Percentiles rank a stretch among this genome's conserved stretches.
Conservation (phyloP, 2,113 vertebrate genomes). For the Ranitomeya variabilis region DNA sequence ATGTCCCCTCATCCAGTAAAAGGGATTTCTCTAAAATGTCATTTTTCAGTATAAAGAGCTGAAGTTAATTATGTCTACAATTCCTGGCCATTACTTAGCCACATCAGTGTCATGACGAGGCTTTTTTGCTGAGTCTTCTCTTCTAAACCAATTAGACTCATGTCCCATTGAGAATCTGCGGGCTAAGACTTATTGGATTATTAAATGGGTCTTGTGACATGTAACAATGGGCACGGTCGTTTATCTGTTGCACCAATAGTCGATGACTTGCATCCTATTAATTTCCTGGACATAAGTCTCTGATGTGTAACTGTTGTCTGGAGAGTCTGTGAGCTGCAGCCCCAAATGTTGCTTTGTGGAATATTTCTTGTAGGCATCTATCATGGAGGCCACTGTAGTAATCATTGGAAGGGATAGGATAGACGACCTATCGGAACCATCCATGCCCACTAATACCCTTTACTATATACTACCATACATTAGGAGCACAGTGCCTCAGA, state of each 20-base stretch:
- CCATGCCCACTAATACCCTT: no score
- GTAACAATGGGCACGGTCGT: background rate
- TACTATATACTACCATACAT: no score
- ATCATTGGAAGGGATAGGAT: background rate
- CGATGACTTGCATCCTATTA: background rate
- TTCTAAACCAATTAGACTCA: background rate
- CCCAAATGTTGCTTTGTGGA: background rate
- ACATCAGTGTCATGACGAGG: background rate
- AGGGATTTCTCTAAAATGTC: background rate
- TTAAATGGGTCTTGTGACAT: background rate
- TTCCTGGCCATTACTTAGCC: no score
- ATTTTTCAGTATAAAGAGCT: background rate
- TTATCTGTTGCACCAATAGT: background rate
- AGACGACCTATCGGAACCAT: no score
- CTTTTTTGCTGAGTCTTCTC: background rate
- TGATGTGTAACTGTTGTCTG: background rate
- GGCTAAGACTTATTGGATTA: background rate
- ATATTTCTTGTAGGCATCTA: background rate
- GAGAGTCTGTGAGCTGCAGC: background rate
- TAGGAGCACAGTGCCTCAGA: no score
- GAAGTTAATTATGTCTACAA: background rate
- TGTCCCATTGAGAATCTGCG: background rate
- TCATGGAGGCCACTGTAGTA: background rate
- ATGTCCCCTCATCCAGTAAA: background rate
- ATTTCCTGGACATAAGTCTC: background rate